A percentile compares a stretch with the other conserved stretches of the same genome.
phyloP scores from a whole-genome alignment of 2,797 vertebrate genomes.

The Semaprochilodus insignis region DNA sequence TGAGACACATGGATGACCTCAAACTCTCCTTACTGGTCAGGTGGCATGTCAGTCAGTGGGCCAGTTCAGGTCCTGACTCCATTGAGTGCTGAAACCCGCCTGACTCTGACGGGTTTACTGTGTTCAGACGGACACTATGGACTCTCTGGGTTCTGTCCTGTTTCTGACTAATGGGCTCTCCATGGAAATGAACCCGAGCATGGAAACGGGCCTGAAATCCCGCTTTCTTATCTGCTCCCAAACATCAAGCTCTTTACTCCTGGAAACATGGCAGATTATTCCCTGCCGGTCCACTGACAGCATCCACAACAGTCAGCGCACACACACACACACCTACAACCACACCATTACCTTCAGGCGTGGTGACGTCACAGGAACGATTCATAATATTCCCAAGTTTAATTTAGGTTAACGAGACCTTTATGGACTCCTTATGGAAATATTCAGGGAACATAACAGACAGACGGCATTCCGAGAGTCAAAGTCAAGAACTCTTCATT shows the following conservation, averaged over 20 bases:
- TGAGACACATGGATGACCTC: no score
- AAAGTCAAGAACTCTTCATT: neutral
- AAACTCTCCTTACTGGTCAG: no score
- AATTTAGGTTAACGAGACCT: no score
- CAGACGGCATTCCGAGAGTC: no score
- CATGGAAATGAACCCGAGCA: slow-evolving; percentile 15
- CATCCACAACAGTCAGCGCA: neutral
- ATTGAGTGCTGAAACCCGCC: neutral
- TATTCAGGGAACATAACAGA: no score
- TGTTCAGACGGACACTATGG: neutral
- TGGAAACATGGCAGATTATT: slow-evolving; percentile 60
- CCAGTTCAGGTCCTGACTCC: neutral
- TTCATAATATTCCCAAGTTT: no score
- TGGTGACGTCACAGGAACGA: no score
- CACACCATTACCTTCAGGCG: no score
- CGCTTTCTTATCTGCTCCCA: slow-evolving; percentile 62
- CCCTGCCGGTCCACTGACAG: slow-evolving; percentile 9
- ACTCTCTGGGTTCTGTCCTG: neutral
- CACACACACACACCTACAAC: neutral
- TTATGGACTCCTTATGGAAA: no score
- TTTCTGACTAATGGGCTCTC: slow-evolving; percentile 63
- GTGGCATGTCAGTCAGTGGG: no score
- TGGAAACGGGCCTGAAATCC: slow-evolving; percentile 59
- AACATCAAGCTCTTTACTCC: slow-evolving; percentile 66
- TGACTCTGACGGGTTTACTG: neutral